Evolutionary conservation across 2,888 invertebrate genomes (phyloP), one percentile per base, ranked within the genome.

Genomic region (Eudemis profundana): DNA sequence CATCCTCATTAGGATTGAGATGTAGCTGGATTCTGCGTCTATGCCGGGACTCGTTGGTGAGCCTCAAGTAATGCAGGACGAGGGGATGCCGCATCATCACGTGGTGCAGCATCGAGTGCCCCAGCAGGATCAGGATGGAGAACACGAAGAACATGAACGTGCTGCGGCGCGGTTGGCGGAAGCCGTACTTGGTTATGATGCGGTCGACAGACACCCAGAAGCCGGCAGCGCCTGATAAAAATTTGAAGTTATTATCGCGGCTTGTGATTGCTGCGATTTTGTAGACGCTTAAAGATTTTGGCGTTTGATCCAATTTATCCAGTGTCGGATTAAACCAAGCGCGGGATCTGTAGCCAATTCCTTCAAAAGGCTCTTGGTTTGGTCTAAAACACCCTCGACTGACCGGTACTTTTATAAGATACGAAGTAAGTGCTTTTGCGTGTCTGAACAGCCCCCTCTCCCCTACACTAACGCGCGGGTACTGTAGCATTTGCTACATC

Each of bases 81-180:
- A 98, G 96, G 8, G 97, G 96, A 40, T 96, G 96, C 67, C 95
- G 94, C 80, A 96, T 94, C 71, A 97, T 95, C 47, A 96, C 88
- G 80, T 96, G 94, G 79, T 98, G 97, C 70, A 97, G 89, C 71
- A 95, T 91, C 73, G 96, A 96, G 77, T 98, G 98, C 27, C 95
- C 90, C 19, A 95, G 92, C 17, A 98, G 94, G 27, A 96, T 95
- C 42, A 95, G 87, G 60, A 96, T 95, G 44, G 97, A 97, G 62
- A 97, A 93, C 40, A 95, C 92, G 86, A 98, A 98, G 90, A 98
- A 98, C 84, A 97, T 94, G 68, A 97, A 95, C 0, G 98, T 98
- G 79, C 97, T 98, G 38, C 95, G 93, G 40, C 95, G 94, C 60
- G 97, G 95, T 76, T 96, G 95, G 62, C 95, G 92, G 66, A 97